Evolutionary conservation across 2,797 vertebrate species (phyloP), one percentile per base, ranked within the genome.

Genomic region (Sandelia bainsii): DNA sequence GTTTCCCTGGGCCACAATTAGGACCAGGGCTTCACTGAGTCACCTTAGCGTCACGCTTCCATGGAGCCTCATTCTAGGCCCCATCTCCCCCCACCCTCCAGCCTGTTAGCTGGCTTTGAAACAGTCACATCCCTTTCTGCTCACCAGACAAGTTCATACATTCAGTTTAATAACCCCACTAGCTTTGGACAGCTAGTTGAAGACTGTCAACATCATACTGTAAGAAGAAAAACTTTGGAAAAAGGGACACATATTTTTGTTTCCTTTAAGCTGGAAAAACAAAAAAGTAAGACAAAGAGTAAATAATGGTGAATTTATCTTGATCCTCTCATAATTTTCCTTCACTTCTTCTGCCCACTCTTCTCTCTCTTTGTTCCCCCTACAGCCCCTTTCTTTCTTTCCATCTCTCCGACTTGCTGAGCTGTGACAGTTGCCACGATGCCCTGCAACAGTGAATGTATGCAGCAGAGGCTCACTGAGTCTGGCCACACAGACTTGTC

Each of bases 361-460:
- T 42, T 51, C 52, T 61, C 17, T 57, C 34, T 56, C 16, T 75
- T 66, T 65, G 46, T 51, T 62, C 16, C 50, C 23, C 59, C 64
- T 10, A 11, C 50, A 72, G 45, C 54, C 62, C 62, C 52, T 58
- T 46, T 63, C 51, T 46, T 52, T 19, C 4, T 46, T 48, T 76
- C 71, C 61, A 16, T 79, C 69, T 71, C 53, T 50, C n/a, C 6
- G 20, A 57, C 80, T 79, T 34, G 63, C 52, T 48, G 62, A 76
- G 80, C 79, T 75, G 75, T 95, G 96, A 96, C 95, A 96, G 95
- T 88, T 93, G 81, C 81, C 20, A 83, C 93, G 79, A 96, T 96
- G 83, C 68, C 79, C 94, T 90, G 88, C 92, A 95, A 97, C 94
- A 93, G 92, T 93, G 94, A 96, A 96, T 95, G 96, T 95, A 95